Base-by-base conservation (phyloP, 2,888 invertebrate species). In the Ectemnius cavifrons region DNA sequence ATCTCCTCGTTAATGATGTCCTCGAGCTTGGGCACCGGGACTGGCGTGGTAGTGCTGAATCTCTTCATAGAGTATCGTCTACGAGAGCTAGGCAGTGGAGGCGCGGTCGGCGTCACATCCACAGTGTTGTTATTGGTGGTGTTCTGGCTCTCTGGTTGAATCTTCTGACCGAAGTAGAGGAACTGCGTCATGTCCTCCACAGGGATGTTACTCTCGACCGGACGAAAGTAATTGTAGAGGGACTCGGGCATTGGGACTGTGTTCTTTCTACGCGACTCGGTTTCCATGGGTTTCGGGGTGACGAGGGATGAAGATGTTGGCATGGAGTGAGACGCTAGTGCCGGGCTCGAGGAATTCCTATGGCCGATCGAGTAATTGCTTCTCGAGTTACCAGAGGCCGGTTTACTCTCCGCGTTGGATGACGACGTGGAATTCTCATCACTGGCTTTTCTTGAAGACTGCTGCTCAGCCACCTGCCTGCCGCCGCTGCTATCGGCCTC, bases 141-240 rank as follows among this genome's bases (percentile, higher is more conserved):
- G 63, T 69, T 79, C 6, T 61, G 71, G 2, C 13, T 6, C 0
- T 92, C 88, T 0, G 92, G 91, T 0, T 92, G 91, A 56, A 93
- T 85, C 86, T 95, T 95, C 85, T 95, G 94, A 0, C 95, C 95
- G 86, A 95, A 95, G 85, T 93, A 94, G 71, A 94, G 91, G 89
- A 95, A 95, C 13, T 95, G 95, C 63, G 94, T 93, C 92, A 95
- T 93, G 84, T 95, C 94, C 87, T 94, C 94, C 58, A 92, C 92
- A 0, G 94, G 93, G 67, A 94, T 89, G 82, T 94, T 94, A 28
- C 92, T 91, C 86, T 94, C 94, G 49, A 94, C 91, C 0, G 94
- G 94, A 49, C 94, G 89, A 81, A 94, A 94, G 81, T 94, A 94
- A 81, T 94, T 94, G 83, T 94, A 94, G 70, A 94, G 89, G 68